phyloP scores from a whole-genome alignment of 2,113 vertebrate species.

The Nannospalax galili region DNA sequence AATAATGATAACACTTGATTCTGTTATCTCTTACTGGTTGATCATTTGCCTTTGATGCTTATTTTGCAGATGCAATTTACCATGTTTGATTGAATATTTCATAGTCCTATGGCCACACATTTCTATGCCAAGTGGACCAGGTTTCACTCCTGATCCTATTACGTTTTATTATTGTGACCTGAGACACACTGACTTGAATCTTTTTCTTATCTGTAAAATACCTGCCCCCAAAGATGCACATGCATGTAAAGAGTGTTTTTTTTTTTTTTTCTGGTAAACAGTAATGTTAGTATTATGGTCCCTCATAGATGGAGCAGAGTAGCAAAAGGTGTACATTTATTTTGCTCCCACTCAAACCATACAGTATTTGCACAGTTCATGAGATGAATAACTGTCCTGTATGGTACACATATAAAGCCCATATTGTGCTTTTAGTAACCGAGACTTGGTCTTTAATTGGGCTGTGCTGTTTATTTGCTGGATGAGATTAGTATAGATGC shows the following conservation, averaged over 20 bases:
- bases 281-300: not conserved
- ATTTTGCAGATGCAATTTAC: not conserved
- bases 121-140: not conserved
- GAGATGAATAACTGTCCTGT: not conserved
- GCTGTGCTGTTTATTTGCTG: slow-evolving; percentile 23
- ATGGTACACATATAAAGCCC: not conserved
- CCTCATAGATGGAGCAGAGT: not conserved
- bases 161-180: not conserved
- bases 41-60: slow-evolving; percentile 22
- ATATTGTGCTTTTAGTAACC: not conserved
- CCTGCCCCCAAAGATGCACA: not conserved
- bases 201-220: slow-evolving; percentile 39
- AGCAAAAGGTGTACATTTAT: slow-evolving; percentile 30
- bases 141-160: not conserved
- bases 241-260: not conserved
- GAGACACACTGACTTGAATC: not conserved
- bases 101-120: not conserved
- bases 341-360: not conserved
- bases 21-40: not conserved
- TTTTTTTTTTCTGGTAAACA: not conserved
- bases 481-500: not conserved
- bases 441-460: not conserved
- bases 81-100: slow-evolving; percentile 36
- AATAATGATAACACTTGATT: not conserved
- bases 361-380: not conserved